Evolutionary conservation across 2,113 vertebrate genomes (phyloP), one percentile per base, ranked within the genome.

Genomic region (Gambusia affinis): DNA sequence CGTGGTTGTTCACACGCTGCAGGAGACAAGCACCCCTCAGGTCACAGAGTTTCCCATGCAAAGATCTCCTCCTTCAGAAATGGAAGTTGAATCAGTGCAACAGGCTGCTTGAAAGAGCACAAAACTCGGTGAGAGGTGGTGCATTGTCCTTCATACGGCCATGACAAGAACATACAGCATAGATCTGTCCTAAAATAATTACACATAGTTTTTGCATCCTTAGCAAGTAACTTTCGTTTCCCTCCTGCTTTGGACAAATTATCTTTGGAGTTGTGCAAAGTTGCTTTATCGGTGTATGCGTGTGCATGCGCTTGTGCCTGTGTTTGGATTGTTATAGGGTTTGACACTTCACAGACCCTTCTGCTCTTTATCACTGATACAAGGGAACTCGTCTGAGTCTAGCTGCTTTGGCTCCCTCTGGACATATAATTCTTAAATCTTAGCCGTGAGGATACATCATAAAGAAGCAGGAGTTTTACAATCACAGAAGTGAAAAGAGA

Each of bases 321-420:
- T 57, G 51, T 57, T 57, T 57, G 51, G 73, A 74, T 86, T 75
- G 83, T 78, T 75, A 54, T 33, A 51, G 61, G 64, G 51, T 82
- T 77, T 85, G 91, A 93, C 76, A 84, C 47, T 80, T 35, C 72
- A 47, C 90, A 94, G 91, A 86, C 64, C 82, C 78, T 39, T n/a
- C 84, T 86, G 88, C 31, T 71, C 67, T 89, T 80, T 90, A 91
- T 93, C 94, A 92, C 82, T 79, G 83, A 90, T 81, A 76, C 80
- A 82, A 73, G 3, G 69, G 75, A 82, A 75, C 81, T 31, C 79
- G 70, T 68, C 76, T 76, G 67, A 89, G 90, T 93, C 85, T 77
- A 66, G 85, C 81, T 85, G 66, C 72, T 70, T 60, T 60, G 0
- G 27, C 30, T 82, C 66, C 54, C 66, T 70, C 70, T 70, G 64